Conservation (phyloP, 2,113 vertebrate genomes). For the Axis porcinus region DNA sequence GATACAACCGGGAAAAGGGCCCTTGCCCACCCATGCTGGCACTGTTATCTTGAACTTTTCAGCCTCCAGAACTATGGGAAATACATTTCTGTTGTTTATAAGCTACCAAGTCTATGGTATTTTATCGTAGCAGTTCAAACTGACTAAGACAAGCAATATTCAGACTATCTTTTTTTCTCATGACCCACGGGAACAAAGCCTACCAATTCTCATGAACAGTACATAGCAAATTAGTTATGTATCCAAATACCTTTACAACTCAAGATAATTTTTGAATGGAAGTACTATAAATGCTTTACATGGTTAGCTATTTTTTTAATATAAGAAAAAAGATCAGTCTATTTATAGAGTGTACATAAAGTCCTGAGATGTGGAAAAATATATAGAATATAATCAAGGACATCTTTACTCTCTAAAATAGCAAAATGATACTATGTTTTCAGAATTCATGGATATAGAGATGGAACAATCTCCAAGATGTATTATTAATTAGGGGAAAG, state of each 20-base stretch:
- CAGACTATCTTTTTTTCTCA: not conserved
- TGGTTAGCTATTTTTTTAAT: not conserved
- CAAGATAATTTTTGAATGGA: conserved; percentile 4
- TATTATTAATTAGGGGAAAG: not conserved
- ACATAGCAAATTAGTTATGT: not conserved
- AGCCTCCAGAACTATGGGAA: not conserved
- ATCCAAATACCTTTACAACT: not conserved
- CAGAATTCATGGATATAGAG: not conserved
- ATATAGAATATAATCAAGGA: not conserved
- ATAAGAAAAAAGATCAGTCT: not conserved
- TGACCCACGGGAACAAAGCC: not conserved
- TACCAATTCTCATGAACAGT: not conserved
- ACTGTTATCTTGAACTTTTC: not conserved
- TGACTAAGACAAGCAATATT: not conserved
- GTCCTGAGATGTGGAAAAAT: not conserved
- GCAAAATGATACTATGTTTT: not conserved
- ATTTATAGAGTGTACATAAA: not conserved
- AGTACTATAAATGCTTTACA: not conserved
- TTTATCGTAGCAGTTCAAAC: not conserved
- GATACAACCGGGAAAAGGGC: not conserved
- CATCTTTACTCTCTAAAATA: not conserved
- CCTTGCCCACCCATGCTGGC: not conserved
- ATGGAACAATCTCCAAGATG: not conserved
- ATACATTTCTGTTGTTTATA: not conserved
- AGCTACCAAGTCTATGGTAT: not conserved